These are phyloP conservation scores for Spialia ferax DNA, from an alignment of 2,888 invertebrate species.

Conservation along the genomic window DNA sequence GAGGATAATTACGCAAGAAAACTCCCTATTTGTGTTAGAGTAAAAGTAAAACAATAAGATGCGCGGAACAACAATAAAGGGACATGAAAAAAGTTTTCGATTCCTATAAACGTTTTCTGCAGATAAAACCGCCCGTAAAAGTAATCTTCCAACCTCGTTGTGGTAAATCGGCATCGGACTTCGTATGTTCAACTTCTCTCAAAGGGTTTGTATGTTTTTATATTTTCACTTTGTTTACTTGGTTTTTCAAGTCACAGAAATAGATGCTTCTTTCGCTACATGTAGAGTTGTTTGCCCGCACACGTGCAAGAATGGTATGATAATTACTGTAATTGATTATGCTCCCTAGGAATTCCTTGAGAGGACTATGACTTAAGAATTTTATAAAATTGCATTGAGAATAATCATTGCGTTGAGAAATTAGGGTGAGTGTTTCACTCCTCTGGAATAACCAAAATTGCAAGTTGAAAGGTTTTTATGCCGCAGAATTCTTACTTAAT, in stretches of 20 bases:
- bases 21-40: neutral
- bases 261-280: neutral
- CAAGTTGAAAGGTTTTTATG: neutral
- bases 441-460: neutral
- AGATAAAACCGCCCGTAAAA: slow-evolving; percentile 22
- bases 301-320: slow-evolving; percentile 5
- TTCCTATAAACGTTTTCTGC: slow-evolving; percentile 13
- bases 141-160: slow-evolving; percentile 21
- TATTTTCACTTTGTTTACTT: neutral
- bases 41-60: neutral
- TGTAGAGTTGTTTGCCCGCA: neutral
- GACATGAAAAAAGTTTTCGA: slow-evolving; percentile 1
- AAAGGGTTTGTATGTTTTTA: neutral
- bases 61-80: neutral
- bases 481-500: too few relatives aligned
- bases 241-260: too few relatives aligned
- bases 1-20: neutral
- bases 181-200: neutral
- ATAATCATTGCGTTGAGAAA: neutral
- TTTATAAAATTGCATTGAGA: neutral
- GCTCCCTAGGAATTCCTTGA: neutral
- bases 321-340: neutral
- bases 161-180: slow-evolving; percentile 18
- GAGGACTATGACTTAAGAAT: neutral
- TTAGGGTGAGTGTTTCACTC: neutral